Evolutionary conservation across 2,888 invertebrate genomes (phyloP).

Genomic region (Chrysolina oricalcia): DNA sequence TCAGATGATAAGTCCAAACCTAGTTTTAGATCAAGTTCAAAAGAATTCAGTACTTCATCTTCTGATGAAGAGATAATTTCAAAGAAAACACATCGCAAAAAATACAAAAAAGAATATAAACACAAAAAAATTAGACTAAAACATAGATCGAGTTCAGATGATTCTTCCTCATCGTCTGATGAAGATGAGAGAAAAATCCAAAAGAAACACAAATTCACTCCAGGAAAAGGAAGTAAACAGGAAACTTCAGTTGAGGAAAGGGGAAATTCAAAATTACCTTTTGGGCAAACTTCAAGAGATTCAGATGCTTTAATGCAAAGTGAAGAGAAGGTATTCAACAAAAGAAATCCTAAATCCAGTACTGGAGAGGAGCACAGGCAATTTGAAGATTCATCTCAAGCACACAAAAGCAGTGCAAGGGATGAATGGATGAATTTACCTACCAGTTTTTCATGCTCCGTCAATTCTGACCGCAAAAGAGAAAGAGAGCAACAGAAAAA

Average conservation of each 20-base stretch:
- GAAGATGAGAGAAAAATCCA: background rate
- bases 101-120: background rate
- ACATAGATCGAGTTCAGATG: background rate
- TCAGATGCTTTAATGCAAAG: background rate
- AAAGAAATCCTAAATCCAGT: background rate
- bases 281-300: background rate
- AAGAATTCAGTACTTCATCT: conserved; percentile 22
- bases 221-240: background rate
- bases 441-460: conserved; percentile 69
- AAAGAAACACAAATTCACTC: background rate
- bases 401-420: conserved; percentile 16
- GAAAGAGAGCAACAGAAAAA: conserved; percentile 72
- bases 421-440: conserved; percentile 89
- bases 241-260: background rate
- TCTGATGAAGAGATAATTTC: background rate
- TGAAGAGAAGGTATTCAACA: background rate
- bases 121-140: background rate
- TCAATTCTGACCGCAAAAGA: conserved; percentile 70
- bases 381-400: background rate
- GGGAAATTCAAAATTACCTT: background rate
- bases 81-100: background rate
- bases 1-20: conserved; percentile 35
- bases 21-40: conserved; percentile 37
- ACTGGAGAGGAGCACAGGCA: background rate
- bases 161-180: background rate